A percentile compares a stretch with the other conserved stretches of the same genome.
Conservation (phyloP, 2,888 invertebrate genomes). For the Crepidodera aurea region DNA sequence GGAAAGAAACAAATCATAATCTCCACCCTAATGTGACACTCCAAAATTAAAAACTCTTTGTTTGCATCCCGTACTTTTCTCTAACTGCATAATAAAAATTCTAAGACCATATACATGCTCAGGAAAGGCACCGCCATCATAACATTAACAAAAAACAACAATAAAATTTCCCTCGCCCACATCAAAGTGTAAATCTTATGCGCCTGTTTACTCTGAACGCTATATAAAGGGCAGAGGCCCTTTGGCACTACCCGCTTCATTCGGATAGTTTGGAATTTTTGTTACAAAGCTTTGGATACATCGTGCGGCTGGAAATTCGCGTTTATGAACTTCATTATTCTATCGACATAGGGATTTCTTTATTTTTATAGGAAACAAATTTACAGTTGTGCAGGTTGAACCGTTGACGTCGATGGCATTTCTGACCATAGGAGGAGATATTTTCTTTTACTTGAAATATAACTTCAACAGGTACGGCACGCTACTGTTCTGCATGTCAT, state of each 20-base stretch:
- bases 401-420: no score
- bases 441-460: no score
- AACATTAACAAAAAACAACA: constrained; percentile 25
- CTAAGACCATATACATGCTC: not conserved
- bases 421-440: no score
- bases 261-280: constrained; percentile 33
- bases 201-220: constrained; percentile 33
- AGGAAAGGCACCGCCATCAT: not conserved
- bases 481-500: no score
- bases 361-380: no score
- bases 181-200: constrained; percentile 40
- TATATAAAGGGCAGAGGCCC: constrained; percentile 32
- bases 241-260: constrained; percentile 20
- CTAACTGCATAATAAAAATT: constrained; percentile 4
- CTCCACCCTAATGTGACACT: not conserved
- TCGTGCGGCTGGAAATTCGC: constrained; percentile 9
- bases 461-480: no score
- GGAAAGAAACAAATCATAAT: not conserved
- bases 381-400: no score
- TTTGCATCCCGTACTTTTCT: not conserved
- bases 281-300: constrained; percentile 19
- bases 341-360: no score
- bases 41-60: not conserved
- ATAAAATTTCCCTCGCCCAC: constrained; percentile 39
- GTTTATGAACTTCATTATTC: not conserved